Evolutionary conservation across 1,140 invertebrate species (phyloP).

Genomic region (Dendroctonus ponderosae): DNA sequence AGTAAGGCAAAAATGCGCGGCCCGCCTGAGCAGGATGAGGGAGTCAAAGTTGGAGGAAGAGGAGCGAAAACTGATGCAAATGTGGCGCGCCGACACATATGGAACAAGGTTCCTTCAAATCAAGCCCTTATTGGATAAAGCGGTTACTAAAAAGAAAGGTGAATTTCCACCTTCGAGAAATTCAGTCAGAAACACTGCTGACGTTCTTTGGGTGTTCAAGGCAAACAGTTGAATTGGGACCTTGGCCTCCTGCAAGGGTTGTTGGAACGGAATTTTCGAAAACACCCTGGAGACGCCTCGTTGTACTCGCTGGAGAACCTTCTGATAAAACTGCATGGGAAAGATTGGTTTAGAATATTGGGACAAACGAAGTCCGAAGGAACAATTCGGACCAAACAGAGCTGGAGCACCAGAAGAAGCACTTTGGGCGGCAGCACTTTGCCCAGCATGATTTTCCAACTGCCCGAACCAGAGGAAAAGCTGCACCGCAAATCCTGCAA

Average conservation of each 20-base stretch:
- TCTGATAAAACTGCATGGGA: conserved; percentile 4
- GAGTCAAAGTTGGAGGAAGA: conserved; percentile 9
- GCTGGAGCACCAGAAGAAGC: conserved; percentile 9
- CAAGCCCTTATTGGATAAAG: conserved; percentile 1
- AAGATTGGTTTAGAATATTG: neutral
- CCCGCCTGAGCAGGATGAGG: neutral
- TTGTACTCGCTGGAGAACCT: conserved; percentile 7
- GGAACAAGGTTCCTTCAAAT: conserved; percentile 24
- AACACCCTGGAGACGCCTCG: conserved; percentile 10
- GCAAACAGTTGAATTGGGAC: conserved; percentile 12
- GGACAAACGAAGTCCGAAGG: neutral
- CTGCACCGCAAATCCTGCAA: neutral
- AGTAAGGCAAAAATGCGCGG: neutral
- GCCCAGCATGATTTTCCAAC: conserved; percentile 1
- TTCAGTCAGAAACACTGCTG: neutral
- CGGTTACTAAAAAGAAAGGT: neutral
- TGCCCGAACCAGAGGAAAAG: neutral
- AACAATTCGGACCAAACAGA: conserved; percentile 6
- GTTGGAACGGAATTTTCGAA: conserved; percentile 12
- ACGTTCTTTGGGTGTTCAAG: neutral
- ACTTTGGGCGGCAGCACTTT: conserved; percentile 3
- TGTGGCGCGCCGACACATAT: conserved; percentile 24
- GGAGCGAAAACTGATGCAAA: conserved; percentile 14
- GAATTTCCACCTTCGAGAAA: neutral
- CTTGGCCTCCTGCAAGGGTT: neutral